Conservation (phyloP, 2,797 vertebrate species). For the Falco naumanni region DNA sequence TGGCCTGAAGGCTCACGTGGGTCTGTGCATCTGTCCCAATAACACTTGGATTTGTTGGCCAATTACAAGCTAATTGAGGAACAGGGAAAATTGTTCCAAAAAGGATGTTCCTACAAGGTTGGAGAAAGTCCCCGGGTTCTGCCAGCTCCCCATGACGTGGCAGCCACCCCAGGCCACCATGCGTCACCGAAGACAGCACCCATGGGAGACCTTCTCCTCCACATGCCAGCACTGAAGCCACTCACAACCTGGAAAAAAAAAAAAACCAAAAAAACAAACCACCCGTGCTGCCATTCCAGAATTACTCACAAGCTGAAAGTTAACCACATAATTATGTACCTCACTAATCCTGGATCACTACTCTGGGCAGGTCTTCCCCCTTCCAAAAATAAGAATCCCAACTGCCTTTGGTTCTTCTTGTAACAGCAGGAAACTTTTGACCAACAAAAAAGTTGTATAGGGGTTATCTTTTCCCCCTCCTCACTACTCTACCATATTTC, state of each 20-base stretch:
- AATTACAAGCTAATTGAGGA: not conserved
- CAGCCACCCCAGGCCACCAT: not conserved
- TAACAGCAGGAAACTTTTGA: not conserved
- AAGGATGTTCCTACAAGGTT: not conserved
- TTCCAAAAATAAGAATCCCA: slow-evolving; percentile 2
- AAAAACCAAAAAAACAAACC: not conserved
- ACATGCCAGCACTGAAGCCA: rapidly evolving
- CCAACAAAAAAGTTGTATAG: rapidly evolving
- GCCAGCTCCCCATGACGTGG: rapidly evolving
- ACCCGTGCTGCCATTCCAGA: rapidly evolving
- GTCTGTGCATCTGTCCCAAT: rapidly evolving
- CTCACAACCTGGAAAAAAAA: not conserved
- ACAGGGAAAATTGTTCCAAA: not conserved
- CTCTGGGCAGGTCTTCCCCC: not conserved
- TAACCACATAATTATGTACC: not conserved
- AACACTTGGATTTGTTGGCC: not conserved
- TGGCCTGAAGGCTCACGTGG: not conserved
- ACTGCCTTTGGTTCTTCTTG: no score
- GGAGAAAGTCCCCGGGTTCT: not conserved
- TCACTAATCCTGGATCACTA: not conserved
- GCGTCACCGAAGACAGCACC: not conserved
- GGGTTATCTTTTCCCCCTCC: not conserved
- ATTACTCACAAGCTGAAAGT: not conserved
- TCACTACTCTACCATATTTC: rapidly evolving
- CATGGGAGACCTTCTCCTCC: not conserved